Conservation (phyloP, 2,113 vertebrate genomes). For the Trinectes maculatus region DNA sequence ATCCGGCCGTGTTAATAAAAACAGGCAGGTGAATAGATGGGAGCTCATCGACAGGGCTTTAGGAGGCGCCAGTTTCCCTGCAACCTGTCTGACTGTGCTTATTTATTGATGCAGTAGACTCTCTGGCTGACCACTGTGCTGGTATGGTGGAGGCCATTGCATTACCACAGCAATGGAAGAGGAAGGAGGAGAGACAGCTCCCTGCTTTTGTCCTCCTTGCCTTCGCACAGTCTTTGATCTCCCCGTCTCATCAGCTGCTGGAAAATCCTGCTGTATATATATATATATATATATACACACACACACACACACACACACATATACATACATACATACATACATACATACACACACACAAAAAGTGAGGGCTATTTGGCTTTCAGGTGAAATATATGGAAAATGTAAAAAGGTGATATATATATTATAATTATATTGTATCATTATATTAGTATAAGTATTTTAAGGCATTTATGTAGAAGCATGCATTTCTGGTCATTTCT, state of each 20-base stretch:
- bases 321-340: no score
- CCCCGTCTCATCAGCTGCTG: conserved; percentile 8
- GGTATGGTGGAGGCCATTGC: conserved; percentile 3
- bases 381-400: no score
- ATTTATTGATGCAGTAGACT: conserved; percentile 39
- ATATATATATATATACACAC: not conserved
- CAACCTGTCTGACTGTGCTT: not conserved
- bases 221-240: conserved; percentile 31
- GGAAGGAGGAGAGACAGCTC: conserved; percentile 28
- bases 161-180: conserved; percentile 35
- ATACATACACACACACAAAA: no score
- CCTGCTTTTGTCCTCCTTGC: conserved; percentile 1
- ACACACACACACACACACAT: no score
- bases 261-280: conserved; percentile 22
- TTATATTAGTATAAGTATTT: no score
- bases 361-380: no score
- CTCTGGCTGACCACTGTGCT: not conserved
- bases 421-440: no score
- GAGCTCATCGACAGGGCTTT: no score
- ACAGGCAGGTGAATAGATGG: not conserved
- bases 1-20: conserved; percentile 1
- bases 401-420: no score
- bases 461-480: no score
- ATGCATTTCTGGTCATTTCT: no score
- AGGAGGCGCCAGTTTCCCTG: conserved; percentile 2